These are phyloP conservation scores for Phymastichus coffea DNA, from an alignment of 1,140 invertebrate genomes.

Conservation along the genomic window DNA sequence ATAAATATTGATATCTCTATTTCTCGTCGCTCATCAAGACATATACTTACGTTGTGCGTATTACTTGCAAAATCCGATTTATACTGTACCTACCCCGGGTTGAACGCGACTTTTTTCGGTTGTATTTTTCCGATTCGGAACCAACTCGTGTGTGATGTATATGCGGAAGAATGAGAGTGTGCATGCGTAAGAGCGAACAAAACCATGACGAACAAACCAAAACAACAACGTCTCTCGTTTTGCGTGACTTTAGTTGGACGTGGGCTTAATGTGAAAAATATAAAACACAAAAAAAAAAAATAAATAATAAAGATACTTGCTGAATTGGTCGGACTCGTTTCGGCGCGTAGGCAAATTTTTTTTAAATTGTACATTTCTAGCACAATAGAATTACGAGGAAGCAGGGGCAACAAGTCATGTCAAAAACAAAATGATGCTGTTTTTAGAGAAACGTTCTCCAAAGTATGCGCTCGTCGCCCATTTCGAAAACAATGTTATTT, in stretches of 20 bases:
- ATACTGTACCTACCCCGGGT: no score
- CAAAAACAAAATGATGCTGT: neutral
- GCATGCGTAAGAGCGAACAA: neutral
- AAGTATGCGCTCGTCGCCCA: neutral
- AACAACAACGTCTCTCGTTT: constrained; percentile 10
- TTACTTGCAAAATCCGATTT: no score
- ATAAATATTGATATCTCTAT: no score
- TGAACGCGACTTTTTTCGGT: neutral
- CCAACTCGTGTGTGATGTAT: neutral
- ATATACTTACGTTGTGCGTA: no score
- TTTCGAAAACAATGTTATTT: no score
- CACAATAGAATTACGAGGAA: constrained; percentile 12
- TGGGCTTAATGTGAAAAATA: no score
- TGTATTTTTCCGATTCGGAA: constrained; percentile 1
- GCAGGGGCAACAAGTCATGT: constrained; percentile 1
- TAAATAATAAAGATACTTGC: neutral
- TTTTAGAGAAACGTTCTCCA: constrained; percentile 4
- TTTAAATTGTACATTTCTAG: constrained; percentile 23
- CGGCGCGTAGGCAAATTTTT: constrained; percentile 12
- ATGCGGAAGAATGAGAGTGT: neutral
- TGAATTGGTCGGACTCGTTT: constrained; percentile 4
- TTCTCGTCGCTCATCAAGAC: no score
- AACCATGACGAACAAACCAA: neutral
- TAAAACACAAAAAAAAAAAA: neutral
- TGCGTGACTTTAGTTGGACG: constrained; percentile 23